These are phyloP conservation scores for Elysia crispata DNA, from an alignment of 2,888 invertebrate species.

Conservation along the genomic window DNA sequence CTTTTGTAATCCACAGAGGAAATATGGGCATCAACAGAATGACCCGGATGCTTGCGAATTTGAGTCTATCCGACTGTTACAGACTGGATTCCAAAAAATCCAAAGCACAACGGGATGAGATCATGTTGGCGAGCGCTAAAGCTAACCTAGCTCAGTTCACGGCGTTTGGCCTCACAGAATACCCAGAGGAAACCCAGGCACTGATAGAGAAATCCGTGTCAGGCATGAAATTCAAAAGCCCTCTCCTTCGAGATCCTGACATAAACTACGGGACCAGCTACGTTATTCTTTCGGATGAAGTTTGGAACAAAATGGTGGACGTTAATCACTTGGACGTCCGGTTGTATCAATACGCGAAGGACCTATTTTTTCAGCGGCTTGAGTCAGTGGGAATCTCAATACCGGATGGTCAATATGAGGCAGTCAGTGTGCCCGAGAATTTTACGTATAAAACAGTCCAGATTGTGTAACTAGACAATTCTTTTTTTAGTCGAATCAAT, in stretches of 20 bases:
- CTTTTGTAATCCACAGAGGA: conserved; percentile 76
- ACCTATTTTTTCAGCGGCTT: conserved; percentile 84
- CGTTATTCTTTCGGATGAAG: conserved; percentile 85
- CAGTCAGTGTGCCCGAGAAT: no score
- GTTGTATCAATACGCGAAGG: conserved; percentile 94
- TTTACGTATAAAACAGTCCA: no score
- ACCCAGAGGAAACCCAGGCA: conserved; percentile 84
- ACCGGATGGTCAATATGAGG: no score
- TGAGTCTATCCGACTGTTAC: conserved; percentile 96
- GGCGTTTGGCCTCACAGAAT: conserved; percentile 97
- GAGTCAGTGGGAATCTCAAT: conserved; percentile 49
- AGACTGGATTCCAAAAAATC: conserved; percentile 79
- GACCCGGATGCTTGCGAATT: conserved; percentile 97
- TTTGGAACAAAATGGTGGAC: conserved; percentile 86
- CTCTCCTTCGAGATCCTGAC: conserved; percentile 91
- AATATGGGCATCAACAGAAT: conserved; percentile 97
- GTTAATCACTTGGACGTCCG: conserved; percentile 94
- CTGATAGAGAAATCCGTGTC: conserved; percentile 74
- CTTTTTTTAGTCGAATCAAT: no score
- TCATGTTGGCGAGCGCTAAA: conserved; percentile 95
- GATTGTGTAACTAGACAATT: no score
- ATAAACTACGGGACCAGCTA: conserved; percentile 90
- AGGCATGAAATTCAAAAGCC: conserved; percentile 60
- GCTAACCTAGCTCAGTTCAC: conserved; percentile 89
- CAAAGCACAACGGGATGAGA: conserved; percentile 70